These are phyloP conservation scores for Penelope pileata DNA, from an alignment of 2,113 vertebrate genomes.

Conservation along the genomic window DNA sequence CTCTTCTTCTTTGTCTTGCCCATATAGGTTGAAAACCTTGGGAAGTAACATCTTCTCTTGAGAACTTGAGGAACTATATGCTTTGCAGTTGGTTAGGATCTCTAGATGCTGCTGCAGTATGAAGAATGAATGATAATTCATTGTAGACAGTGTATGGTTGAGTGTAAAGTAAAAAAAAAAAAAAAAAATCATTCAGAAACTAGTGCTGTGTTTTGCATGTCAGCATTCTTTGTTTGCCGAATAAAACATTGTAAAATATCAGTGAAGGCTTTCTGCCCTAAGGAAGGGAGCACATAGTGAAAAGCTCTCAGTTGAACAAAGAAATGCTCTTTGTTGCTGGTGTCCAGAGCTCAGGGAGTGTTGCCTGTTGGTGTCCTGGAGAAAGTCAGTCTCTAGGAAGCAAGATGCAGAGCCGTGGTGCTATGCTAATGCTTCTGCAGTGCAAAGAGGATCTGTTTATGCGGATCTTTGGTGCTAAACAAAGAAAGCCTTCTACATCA, in stretches of 20 bases:
- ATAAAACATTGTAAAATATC: neutral
- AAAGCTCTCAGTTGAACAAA: neutral
- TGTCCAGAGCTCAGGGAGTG: neutral
- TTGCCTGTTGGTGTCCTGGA: neutral
- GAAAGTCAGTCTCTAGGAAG: neutral
- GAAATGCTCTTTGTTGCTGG: neutral
- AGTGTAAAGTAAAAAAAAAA: neutral
- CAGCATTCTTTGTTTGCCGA: slow-evolving; percentile 9
- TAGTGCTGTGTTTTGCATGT: neutral
- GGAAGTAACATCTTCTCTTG: neutral
- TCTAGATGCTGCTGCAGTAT: neutral
- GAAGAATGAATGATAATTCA: neutral
- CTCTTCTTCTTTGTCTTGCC: neutral
- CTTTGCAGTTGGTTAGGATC: neutral
- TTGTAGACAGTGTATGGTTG: neutral
- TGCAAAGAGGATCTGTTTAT: neutral
- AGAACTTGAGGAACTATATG: neutral
- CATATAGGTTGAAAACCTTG: neutral
- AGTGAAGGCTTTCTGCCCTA: neutral
- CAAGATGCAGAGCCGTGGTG: neutral
- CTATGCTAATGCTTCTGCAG: neutral
- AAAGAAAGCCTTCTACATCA: neutral
- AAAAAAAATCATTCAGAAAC: neutral
- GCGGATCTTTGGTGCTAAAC: neutral
- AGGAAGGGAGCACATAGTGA: neutral